A percentile compares a stretch with the other conserved stretches of the same genome.
Evolutionary conservation across 2,888 invertebrate genomes (phyloP).

Genomic region (Sinopyrophorus schimmeli): DNA sequence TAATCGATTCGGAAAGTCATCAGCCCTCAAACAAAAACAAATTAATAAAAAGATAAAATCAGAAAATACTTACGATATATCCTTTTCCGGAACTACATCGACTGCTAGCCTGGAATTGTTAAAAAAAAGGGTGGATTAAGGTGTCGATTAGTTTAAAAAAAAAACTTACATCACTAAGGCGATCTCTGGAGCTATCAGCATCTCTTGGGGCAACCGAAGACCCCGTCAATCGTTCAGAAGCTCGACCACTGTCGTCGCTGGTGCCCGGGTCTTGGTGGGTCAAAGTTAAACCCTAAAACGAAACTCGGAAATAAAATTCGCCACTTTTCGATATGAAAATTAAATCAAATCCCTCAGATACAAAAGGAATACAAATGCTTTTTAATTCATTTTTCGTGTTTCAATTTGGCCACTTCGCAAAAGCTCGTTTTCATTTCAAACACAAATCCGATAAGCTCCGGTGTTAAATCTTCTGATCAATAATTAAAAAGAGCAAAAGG

Average conservation of each 20-base stretch:
- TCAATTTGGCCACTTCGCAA: conserved; percentile 9
- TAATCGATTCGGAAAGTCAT: too few relatives aligned
- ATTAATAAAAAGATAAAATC: conserved; percentile 4
- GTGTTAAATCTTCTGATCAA: conserved; percentile 26
- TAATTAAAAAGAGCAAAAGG: conserved; percentile 32
- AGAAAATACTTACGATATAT: conserved; percentile 85
- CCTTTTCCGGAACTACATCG: conserved; percentile 92
- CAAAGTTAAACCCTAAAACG: conserved; percentile 71
- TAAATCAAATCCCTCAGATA: conserved; percentile 20
- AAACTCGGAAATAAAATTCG: too few relatives aligned
- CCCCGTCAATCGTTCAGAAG: conserved; percentile 78
- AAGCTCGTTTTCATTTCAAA: conserved; percentile 9
- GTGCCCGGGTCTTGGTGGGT: conserved; percentile 76
- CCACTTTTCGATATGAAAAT: too few relatives aligned
- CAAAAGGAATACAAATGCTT: too few relatives aligned
- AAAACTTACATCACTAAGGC: conserved; percentile 80
- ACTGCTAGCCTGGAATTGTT: conserved; percentile 77
- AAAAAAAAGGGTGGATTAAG: too few relatives aligned
- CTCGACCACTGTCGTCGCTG: conserved; percentile 82
- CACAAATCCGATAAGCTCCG: conserved; percentile 24
- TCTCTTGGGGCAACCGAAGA: conserved; percentile 75
- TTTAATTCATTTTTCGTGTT: conserved; percentile 22
- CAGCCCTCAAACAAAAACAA: too few relatives aligned
- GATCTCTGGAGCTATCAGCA: conserved; percentile 81
- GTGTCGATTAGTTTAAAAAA: too few relatives aligned